Evolutionary conservation across 2,888 invertebrate genomes (phyloP), one percentile per base, ranked within the genome.

Genomic region (Alviniconcha strummeri): DNA sequence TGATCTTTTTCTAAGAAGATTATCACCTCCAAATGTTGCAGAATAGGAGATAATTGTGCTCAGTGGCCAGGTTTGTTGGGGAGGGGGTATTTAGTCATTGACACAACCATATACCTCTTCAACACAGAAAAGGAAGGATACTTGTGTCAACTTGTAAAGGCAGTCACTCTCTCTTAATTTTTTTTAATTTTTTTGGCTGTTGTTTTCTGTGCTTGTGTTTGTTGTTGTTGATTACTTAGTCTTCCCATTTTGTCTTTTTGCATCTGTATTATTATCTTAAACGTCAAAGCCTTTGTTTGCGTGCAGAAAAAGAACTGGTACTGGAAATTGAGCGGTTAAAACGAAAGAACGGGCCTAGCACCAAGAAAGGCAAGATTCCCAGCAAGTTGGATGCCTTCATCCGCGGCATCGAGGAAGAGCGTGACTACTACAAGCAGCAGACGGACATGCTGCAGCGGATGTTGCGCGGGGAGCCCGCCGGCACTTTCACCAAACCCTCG

Each of bases 241-340:
- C 64, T 64, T 64, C 15, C 64, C 36, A 36, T 36, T 36, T 36
- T 36, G 36, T 36, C 36, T 36, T 36, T 36, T 36, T 36, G 36
- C 36, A 3, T 36, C 36, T 36, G 36, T 4, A 64, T 72, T 72
- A 15, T n/a, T 19, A n/a, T 72, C n/a, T 72, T 36, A 36, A 36
- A 36, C 36, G 36, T 36, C 36, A 36, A 36, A 36, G 36, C 36
- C 36, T 36, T 60, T 4, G 8, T 4, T 60, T 60, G 8, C n/a
- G 7, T 86, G 15, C 90, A 94, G 94, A 94, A 84, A 91, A 92
- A 86, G 94, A 93, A 82, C 89, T 94, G 11, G 92, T 94, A n/a
- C 87, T 93, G 54, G 94, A 94, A 85, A 91, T 94, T n/a, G 93
- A 94, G 84, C 89, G 92, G 74, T 87, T 93, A 55, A 93, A 93